Base-by-base conservation (phyloP, 2,888 invertebrate species). In the Hyposoter didymator region DNA sequence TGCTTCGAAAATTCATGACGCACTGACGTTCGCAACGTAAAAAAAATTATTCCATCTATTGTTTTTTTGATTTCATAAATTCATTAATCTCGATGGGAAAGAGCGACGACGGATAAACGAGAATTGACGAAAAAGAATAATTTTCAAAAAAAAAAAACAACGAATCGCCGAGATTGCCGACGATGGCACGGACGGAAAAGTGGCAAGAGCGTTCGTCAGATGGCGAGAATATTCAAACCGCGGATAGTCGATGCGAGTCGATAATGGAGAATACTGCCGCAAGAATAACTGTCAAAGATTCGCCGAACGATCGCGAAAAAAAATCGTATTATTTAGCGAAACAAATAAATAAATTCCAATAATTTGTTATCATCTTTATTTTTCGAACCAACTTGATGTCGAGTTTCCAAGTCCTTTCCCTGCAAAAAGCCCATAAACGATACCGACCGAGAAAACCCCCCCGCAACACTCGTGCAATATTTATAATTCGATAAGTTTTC, bases 251-350 rank as follows among this genome's bases (percentile, higher is more conserved):
- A 35, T 28, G n/a, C 10, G 35, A 39, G 74, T 67, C 85, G 82
- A 79, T 55, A 82, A 82, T 2, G 82, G 49, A 79, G 78, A 79
- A 66, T 55, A 7, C 85, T 82, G 78, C 70, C 70, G 75, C 4
- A 67, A 32, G 10, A 22, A 55, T 4, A 59, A 70, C 28, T 32
- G 22, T 2, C 7, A 73, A n/a, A 35, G 35, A 5, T 19, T 17
- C 14, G 19, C 14, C 19, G 8, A 67, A 28, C n/a, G 19, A 55
- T 12, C 35, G 43, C 22, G 47, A 3, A 22, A 12, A 17, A 39
- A 35, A 55, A 5, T n/a, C 12, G 12, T 22, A 62, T 12, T 6
- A n/a, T 39, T 35, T 8, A 10, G n/a, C 12, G 76, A 28, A 28
- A 78, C 78, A 78, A 49, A 49, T 35, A 17, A 84, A 66, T 19